Evolutionary conservation across 2,113 vertebrate genomes (phyloP).

Genomic region (Polypterus senegalus): DNA sequence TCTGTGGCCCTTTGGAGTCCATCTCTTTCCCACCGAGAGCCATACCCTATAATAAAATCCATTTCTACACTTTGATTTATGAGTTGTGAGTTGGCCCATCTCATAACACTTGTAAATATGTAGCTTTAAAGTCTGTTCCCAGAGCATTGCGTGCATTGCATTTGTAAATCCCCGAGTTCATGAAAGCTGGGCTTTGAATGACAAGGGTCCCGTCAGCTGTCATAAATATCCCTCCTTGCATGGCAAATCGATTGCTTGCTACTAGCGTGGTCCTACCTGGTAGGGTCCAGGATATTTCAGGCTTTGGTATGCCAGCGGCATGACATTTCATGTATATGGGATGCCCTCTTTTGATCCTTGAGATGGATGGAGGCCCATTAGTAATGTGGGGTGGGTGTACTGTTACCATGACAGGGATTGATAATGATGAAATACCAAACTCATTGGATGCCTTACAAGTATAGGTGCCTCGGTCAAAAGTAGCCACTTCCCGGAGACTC

Average conservation of each 20-base stretch:
- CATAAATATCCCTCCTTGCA: conserved; percentile 47
- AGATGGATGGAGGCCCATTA: conserved; percentile 35
- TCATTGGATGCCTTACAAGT: conserved; percentile 49
- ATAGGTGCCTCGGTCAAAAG: conserved; percentile 54
- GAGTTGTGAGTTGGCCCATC: too few species aligned
- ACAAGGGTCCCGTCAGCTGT: conserved; percentile 49
- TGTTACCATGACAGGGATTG: conserved; percentile 52
- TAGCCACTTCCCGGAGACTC: conserved; percentile 39
- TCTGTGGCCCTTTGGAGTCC: too few species aligned
- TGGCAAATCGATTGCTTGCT: conserved; percentile 40
- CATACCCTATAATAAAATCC: too few species aligned
- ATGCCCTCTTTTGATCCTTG: conserved; percentile 37
- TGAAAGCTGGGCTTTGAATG: conserved; percentile 47
- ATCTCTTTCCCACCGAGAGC: too few species aligned
- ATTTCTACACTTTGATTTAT: too few species aligned
- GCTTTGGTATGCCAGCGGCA: conserved; percentile 47
- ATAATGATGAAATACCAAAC: conserved; percentile 43
- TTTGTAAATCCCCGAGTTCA: conserved; percentile 63
- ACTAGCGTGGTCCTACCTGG: conserved; percentile 55
- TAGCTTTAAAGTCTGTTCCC: conserved; percentile 58
- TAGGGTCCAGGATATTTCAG: conserved; percentile 59
- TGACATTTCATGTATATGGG: conserved; percentile 42
- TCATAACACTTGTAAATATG: conserved; percentile 56
- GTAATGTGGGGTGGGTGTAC: conserved; percentile 53
- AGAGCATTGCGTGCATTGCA: conserved; percentile 57